Base-by-base conservation (phyloP, 2,888 invertebrate species). In the Cantharis flavilabris region DNA sequence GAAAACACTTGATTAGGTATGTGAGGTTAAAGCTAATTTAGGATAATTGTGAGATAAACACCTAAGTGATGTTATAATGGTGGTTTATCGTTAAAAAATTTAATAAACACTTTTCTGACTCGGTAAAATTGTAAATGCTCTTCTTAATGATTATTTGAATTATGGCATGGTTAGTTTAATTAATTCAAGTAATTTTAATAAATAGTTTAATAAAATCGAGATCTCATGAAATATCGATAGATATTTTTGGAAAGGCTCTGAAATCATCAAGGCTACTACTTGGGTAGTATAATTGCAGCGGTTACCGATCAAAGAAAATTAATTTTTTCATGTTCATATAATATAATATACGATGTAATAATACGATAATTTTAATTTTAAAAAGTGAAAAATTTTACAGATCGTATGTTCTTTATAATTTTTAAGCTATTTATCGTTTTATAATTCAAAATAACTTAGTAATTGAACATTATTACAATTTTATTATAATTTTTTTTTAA, bases 1-100 rank as follows among this genome's bases (percentile, higher is more conserved):
- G 63, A 72, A 72, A 76, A 69, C 71, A 62, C 76, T 49, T 67
- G 69, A 76, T 76, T 76, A 72, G 69, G 49, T 49, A 71, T 71
- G 67, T 76, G 67, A 76, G 73, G 62, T 76, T 73, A 62, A 64
- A 69, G 67, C 70, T 76, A 76, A 76, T 76, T 76, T 77, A 71
- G 73, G 71, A 63, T 77, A 77, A 77, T 77, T 73, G 73, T 74
- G 71, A 71, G 73, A 62, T 49, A 49, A 73, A 49, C 73, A 69
- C 67, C 14, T 49, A 49, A 49, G 49, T 49, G n/a, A 49, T 49
- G 49, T 2, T 49, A 49, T 49, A 49, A 49, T 49, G 49, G 49
- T 49, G 49, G 49, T 49, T 49, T 49, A 49, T 49, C n/a, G 49
- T n/a, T 49, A 5, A 49, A 49, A 49, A 49, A 49, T 49, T 49